Percentiles rank a stretch among this genome's conserved stretches.
Conservation (phyloP, 2,797 vertebrate genomes). For the Sebastes umbrosus region DNA sequence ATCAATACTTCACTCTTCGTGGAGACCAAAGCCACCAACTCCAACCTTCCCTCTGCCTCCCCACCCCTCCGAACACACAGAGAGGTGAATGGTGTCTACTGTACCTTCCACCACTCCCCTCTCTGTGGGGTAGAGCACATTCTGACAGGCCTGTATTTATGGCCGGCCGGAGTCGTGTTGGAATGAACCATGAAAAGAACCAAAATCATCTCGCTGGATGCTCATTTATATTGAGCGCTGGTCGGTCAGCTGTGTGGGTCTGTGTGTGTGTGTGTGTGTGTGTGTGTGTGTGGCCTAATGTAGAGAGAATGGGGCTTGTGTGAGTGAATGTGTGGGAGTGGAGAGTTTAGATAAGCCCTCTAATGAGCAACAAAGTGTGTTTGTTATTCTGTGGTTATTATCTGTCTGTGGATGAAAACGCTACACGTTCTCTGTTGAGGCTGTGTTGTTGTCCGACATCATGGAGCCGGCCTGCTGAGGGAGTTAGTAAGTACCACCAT, state of each 20-base stretch:
- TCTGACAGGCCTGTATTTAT: slow-evolving; percentile 81
- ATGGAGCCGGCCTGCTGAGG: background rate
- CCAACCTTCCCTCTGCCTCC: slow-evolving; percentile 62
- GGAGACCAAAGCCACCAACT: slow-evolving; percentile 78
- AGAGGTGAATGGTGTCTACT: slow-evolving; percentile 81
- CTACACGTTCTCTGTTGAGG: background rate
- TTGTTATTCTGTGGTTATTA: slow-evolving; percentile 39
- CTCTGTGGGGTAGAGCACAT: slow-evolving; percentile 75
- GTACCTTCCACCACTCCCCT: slow-evolving; percentile 71
- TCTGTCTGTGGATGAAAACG: slow-evolving; percentile 21
- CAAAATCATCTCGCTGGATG: slow-evolving; percentile 71
- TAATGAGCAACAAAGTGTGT: slow-evolving; percentile 55
- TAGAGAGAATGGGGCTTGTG: slow-evolving; percentile 47
- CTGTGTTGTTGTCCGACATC: background rate
- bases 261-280: slow-evolving; percentile 39
- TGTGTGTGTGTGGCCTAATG: slow-evolving; percentile 69
- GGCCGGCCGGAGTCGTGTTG: slow-evolving; percentile 60
- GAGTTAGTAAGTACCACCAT: background rate
- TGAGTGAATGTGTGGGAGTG: slow-evolving; percentile 18
- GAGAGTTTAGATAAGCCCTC: slow-evolving; percentile 53
- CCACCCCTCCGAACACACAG: slow-evolving; percentile 69
- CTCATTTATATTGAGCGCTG: slow-evolving; percentile 65
- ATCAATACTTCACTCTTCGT: slow-evolving; percentile 78
- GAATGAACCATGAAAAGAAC: slow-evolving; percentile 78
- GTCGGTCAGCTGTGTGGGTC: slow-evolving; percentile 67